Base-by-base conservation (phyloP, 2,797 vertebrate genomes). In the Adelosebastes latens region DNA sequence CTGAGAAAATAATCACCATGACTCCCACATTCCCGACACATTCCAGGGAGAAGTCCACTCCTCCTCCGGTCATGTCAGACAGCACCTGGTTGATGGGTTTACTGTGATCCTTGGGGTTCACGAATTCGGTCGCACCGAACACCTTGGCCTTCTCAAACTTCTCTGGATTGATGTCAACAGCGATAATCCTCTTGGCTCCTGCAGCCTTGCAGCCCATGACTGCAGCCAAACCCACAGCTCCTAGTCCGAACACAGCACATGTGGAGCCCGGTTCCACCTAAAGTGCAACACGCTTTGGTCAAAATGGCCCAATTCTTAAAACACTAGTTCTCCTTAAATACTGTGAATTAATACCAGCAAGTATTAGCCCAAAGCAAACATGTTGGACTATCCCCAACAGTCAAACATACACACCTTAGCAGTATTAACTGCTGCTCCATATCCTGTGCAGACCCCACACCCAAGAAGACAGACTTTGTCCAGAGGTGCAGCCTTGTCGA, bases 381-480 rank as follows among this genome's bases (percentile, higher is more conserved):
- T 0, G 36, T 65, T 46, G 16, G 16, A 66, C 39, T 27, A 27
- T 49, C 34, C 8, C 14, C 1, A 12, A 14, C n/a, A 20, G 22
- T 39, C 39, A 12, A 31, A 31, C 42, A 31, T 27, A 67, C 65
- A 7, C 42, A 52, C 65, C 39, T 67, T 67, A 49, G 98, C 98
- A 1, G 97, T 97, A 83, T 99, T 99, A 49, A 99, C 65, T 25
- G 94, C 98, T 25, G 98, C 98, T 72, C 98, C 98, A 1, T 97
- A 99, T 20, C 98, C 98, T 0, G 98, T 99, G 77, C 96, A 95
- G 69, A 99, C 70, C 5, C 98, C 98, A 88, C 98, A 99, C 24
- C 98, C 97, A 6, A 99, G 93, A 58, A 99, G 96, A 85, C 98
- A 99, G 78, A 99, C 97, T 88, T 97, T 98, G 75, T 99, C 96